phyloP scores from a whole-genome alignment of 1,140 invertebrate genomes.

The Phthorimaea operculella region DNA sequence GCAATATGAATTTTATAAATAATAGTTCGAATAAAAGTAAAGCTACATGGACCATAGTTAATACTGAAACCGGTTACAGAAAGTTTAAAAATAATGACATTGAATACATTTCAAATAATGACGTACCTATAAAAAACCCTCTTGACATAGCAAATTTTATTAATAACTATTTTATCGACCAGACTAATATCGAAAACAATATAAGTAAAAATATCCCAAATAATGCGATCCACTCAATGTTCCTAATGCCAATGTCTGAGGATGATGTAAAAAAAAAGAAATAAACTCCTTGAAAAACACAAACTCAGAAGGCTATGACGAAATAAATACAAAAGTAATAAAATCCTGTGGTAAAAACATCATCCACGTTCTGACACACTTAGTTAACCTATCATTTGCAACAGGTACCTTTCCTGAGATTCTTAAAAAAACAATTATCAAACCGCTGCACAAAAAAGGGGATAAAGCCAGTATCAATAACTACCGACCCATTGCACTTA shows the following conservation, averaged over 20 bases:
- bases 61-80: not conserved
- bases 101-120: not conserved
- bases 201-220: not conserved
- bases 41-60: not conserved
- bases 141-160: not conserved
- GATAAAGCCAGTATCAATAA: not conserved
- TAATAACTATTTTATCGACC: not conserved
- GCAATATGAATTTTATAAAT: not conserved
- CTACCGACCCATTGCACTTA: conserved; percentile 4
- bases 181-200: not conserved
- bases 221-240: not conserved
- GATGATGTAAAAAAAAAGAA: not conserved
- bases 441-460: not conserved
- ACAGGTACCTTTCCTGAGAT: not conserved
- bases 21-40: not conserved
- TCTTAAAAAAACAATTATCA: not conserved
- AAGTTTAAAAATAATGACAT: not conserved
- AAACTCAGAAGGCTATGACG: not conserved
- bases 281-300: not conserved
- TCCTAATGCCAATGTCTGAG: not conserved
- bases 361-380: not conserved
- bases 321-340: not conserved
- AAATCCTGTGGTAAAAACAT: not conserved
- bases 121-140: not conserved
- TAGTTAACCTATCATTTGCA: not conserved